Conservation (phyloP, 2,888 invertebrate genomes). For the Melieria picta region DNA sequence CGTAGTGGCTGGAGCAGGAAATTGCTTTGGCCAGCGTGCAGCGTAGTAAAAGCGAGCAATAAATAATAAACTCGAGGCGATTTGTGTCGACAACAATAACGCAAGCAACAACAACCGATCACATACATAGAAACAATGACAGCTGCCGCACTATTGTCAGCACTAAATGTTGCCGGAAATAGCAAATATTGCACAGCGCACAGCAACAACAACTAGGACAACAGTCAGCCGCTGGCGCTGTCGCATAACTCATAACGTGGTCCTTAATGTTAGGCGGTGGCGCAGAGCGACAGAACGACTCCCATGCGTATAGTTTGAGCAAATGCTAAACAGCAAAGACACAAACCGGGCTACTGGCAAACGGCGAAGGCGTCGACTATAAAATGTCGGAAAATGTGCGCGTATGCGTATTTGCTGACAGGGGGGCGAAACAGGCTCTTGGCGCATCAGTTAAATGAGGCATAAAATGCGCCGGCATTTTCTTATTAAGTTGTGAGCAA, state of each 20-base stretch:
- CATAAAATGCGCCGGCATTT: too few species aligned
- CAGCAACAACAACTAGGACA: neutral
- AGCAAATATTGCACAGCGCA: neutral
- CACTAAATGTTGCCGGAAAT: too few species aligned
- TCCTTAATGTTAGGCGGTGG: neutral
- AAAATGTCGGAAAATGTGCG: neutral
- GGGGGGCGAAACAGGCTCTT: too few species aligned
- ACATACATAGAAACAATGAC: neutral
- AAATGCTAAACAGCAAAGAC: neutral
- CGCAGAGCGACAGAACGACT: neutral
- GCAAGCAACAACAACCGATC: neutral
- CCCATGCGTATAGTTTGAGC: neutral
- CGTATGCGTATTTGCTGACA: neutral
- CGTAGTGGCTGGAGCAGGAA: too few species aligned
- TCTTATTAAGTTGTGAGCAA: too few species aligned
- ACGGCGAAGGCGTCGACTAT: too few species aligned
- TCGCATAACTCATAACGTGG: neutral
- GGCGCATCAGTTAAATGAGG: too few species aligned
- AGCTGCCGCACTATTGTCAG: neutral
- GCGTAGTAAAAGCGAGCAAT: neutral
- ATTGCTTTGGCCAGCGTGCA: too few species aligned
- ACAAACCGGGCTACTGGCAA: neutral
- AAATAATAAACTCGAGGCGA: conserved; percentile 5
- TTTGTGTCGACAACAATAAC: conserved; percentile 3
- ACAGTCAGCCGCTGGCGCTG: neutral